Base-by-base conservation (phyloP, 2,113 vertebrate species). In the Ginglymostoma cirratum region DNA sequence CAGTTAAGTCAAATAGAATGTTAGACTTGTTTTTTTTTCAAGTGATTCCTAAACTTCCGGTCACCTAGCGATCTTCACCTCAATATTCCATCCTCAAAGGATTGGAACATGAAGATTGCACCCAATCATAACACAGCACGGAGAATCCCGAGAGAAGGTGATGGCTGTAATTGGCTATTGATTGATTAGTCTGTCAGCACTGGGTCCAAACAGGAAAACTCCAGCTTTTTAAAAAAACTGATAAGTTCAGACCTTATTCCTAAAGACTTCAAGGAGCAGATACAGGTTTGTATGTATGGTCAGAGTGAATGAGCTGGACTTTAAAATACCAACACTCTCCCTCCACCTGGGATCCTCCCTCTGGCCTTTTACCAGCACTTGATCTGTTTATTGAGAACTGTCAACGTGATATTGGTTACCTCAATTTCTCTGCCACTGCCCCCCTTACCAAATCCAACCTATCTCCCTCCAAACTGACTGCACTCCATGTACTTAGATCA, bases 1-100 rank as follows among this genome's bases (percentile, higher is more conserved):
- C 89, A 92, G 89, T 90, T 92, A 61, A 92, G 30, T 38, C 30
- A 7, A 90, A 12, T 92, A 6, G 89, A 92, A 92, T 92, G 89
- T 92, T 38, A 66, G 61, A 66, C 66, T 92, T 92, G 89, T 38
- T 61, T 61, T 61, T 61, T 61, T 61, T 61, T 61, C 38, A 48
- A 48, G 23, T 48, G 83, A 23, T 86, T 48, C 45, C 21, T 48
- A 6, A 23, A 48, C 45, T 48, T 86, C 24, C 21, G 61, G 27
- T 66, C 34, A n/a, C 55, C 27, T 55, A 27, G 86, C 27, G 86
- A 90, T 38, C 61, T 66, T 7, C 34, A 38, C 30, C 55, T 92
- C 34, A 92, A 61, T 17, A 42, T 66, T 92, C 89, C 61, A 92
- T 45, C 34, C 55, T 21, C 34, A 66, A 66, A 19, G 89, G 27